Conservation (phyloP, 53 echinoderm and acorn worm species). For the Temnopleurus reevesii region DNA sequence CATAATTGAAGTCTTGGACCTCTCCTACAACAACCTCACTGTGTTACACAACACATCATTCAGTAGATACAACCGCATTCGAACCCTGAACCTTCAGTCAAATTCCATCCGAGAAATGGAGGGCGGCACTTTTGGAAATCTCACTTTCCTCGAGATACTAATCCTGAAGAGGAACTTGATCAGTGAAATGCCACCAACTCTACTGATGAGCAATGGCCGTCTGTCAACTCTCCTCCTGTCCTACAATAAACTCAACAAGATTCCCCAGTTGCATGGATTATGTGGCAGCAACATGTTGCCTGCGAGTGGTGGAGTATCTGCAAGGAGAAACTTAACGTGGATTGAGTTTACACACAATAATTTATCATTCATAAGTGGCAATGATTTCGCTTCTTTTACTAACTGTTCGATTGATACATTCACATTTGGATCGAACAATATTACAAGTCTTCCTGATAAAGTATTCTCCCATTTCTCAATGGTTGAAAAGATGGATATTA, state of each 20-base stretch:
- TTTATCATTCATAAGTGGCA: background rate
- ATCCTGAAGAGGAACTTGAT: background rate
- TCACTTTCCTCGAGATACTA: background rate
- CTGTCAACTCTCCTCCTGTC: background rate
- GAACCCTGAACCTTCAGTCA: background rate
- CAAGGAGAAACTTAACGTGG: background rate
- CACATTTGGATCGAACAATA: background rate
- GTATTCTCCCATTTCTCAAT: background rate
- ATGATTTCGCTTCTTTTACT: background rate
- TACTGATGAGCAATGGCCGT: background rate
- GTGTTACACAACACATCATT: conserved; percentile 5
- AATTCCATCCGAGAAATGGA: background rate
- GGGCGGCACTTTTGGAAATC: background rate
- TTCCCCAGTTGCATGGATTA: background rate
- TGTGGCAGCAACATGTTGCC: background rate
- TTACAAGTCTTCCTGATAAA: background rate
- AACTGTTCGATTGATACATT: background rate
- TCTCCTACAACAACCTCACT: conserved; percentile 4
- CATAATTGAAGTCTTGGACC: background rate
- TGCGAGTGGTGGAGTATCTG: background rate
- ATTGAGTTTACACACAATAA: background rate
- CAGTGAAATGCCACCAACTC: background rate
- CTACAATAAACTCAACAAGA: background rate
- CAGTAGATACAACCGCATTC: background rate
- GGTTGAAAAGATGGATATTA: background rate